Evolutionary conservation across 2,113 vertebrate species (phyloP), one percentile per base, ranked within the genome.

Genomic region (Gadus chalcogrammus): DNA sequence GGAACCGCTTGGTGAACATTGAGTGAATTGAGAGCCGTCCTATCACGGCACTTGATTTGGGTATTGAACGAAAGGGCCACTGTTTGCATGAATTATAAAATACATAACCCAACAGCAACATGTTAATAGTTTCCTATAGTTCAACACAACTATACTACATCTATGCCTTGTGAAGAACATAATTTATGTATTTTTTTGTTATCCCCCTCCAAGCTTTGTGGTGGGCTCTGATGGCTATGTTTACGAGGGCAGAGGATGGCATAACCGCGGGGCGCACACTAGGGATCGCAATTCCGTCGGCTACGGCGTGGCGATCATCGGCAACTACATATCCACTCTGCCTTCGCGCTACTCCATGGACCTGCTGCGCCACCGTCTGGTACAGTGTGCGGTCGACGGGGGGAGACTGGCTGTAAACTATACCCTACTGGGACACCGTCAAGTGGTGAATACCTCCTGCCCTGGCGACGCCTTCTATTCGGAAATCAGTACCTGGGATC

Each of bases 231-330:
- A 99, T 0, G 95, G 97, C 11, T 95, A 94, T 61, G 15, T 98
- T 48, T 98, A 99, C 2, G 93, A 97, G 77, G 97, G 96, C 0
- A 90, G 94, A 0, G 96, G 97, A 0, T 98, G 96, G 95, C 74
- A 80, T 15, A 85, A 89, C 86, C 85, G 90, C 0, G 97, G 97
- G 0, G 93, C 82, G 9, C 96, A 98, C 89, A 97, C 96, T 52
- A 88, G 61, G 15, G 92, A 92, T 7, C 84, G 93, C 85, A 99
- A 97, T 80, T 75, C 64, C 42, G 59, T 67, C 0, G 95, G 95
- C 11, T 98, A 93, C 0, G 95, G 97, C 0, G 77, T 98, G 67
- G 84, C 93, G n/a, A 85, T 95, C 69, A 90, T 98, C 0, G 96
- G 96, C 0, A 83, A 99, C 88, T 98, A 95, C 85, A 93, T 90